phyloP scores from a whole-genome alignment of 2,113 vertebrate species.

The Centrocercus urophasianus region DNA sequence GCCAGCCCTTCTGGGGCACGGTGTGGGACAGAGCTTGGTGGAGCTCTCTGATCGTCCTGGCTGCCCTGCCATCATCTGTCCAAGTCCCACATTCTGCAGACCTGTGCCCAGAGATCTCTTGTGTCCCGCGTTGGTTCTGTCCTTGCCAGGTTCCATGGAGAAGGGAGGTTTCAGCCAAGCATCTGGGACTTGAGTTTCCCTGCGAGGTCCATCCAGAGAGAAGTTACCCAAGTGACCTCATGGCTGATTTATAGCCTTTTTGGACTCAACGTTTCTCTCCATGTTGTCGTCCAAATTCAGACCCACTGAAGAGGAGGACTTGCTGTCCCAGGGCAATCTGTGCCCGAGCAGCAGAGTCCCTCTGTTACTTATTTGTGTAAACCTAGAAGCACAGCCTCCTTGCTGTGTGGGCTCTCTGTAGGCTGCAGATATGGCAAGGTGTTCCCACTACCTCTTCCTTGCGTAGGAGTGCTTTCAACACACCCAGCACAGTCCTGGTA shows the following conservation, averaged over 20 bases:
- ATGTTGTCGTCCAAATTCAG: not conserved
- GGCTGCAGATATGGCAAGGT: conserved; percentile 6
- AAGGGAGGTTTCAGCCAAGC: not conserved
- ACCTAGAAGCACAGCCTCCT: not conserved
- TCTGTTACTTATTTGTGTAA: fast-evolving
- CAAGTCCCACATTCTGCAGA: not conserved
- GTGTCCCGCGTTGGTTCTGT: not conserved
- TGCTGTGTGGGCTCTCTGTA: not conserved
- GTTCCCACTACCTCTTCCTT: conserved; percentile 39
- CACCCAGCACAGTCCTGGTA: not conserved
- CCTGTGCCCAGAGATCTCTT: not conserved
- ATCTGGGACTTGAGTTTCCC: not conserved
- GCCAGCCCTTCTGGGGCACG: not conserved
- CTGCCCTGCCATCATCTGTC: not conserved
- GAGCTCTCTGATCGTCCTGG: not conserved
- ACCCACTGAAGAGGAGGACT: not conserved
- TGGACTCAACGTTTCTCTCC: not conserved
- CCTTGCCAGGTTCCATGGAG: not conserved
- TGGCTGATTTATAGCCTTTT: not conserved
- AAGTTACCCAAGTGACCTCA: not conserved
- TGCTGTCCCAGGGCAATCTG: not conserved
- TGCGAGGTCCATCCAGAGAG: not conserved
- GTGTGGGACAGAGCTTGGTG: not conserved
- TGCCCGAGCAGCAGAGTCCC: not conserved
- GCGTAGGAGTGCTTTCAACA: conserved; percentile 44